A percentile compares a stretch with the other conserved stretches of the same genome.
Evolutionary conservation across 30 jellyfish, hydroid and myxozoan genomes (phyloP).

Genomic region (Mastigias papua): DNA sequence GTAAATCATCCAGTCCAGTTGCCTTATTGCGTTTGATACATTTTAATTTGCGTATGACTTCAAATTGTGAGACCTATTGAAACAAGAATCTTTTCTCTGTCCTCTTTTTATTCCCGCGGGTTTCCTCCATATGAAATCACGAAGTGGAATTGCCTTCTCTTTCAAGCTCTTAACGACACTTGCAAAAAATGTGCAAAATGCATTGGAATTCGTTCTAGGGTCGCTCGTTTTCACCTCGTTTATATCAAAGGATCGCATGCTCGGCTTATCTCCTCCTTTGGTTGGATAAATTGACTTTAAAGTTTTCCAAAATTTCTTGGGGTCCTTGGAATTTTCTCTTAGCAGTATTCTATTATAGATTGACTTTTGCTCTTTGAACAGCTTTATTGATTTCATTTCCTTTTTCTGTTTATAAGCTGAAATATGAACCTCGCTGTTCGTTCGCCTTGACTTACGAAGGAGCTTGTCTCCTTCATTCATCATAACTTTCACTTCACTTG

Average conservation of each 20-base stretch:
- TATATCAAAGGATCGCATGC: conserved; percentile 13
- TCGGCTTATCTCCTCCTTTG: conserved; percentile 26
- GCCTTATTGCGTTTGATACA: conserved; percentile 26
- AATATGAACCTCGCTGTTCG: too few relatives aligned
- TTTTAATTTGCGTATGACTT: conserved; percentile 18
- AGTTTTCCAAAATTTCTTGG: conserved; percentile 51
- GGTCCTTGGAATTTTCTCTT: conserved; percentile 40
- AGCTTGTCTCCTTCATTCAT: conserved; percentile 30
- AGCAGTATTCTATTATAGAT: conserved; percentile 46
- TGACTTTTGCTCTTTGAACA: conserved; percentile 41
- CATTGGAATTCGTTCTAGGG: conserved; percentile 57
- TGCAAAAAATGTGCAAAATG: conserved; percentile 40
- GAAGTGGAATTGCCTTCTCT: conserved; percentile 46
- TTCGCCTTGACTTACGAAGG: conserved; percentile 37
- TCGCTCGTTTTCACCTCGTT: conserved; percentile 26
- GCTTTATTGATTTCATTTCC: conserved; percentile 47
- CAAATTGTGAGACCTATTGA: conserved; percentile 19
- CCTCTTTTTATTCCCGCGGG: conserved; percentile 34
- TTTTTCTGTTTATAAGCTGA: conserved; percentile 34
- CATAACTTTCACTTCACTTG: background rate
- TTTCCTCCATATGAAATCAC: conserved; percentile 43
- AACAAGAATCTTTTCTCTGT: conserved; percentile 35
- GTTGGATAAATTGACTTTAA: conserved; percentile 63
- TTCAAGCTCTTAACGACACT: conserved; percentile 52
- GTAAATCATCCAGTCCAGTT: conserved; percentile 65